Base-by-base conservation (phyloP, 2,113 vertebrate genomes). In the Nannobrachium achirus region DNA sequence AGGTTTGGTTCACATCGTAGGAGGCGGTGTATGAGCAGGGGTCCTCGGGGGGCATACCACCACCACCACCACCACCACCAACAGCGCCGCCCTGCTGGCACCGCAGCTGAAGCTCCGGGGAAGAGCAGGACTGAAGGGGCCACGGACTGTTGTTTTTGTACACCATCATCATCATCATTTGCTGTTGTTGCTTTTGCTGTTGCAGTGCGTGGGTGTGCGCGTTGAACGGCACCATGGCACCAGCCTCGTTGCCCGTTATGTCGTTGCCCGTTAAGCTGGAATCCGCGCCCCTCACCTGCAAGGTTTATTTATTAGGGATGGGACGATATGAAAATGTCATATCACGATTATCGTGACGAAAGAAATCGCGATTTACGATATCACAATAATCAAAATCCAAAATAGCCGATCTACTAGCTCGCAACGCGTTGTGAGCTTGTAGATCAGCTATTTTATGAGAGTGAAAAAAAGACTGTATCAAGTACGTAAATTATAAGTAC, bases 51-150 rank as follows among this genome's bases (percentile, higher is more conserved):
- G 48, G 10, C 25, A 33, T 5, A 33, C 25, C 25, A 33, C 25
- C 25, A 3, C 48, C 13, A n/a, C n/a, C n/a, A n/a, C n/a, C n/a
- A n/a, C n/a, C n/a, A n/a, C n/a, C n/a, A n/a, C n/a, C n/a, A n/a
- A n/a, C n/a, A n/a, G n/a, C n/a, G 8, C 67, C 81, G 1, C 72
- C 1, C 8, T 87, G 44, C 62, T 86, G 92, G 48, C 82, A 84
- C 93, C 92, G 92, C 65, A 81, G 84, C 39, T 86, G 87, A 4
- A 79, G 9, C n/a, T 90, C 81, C 2, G 78, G 20, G 0, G 71
- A 50, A 33, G 25, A 33, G 7, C 75, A 59, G 8, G 66, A 53
- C 41, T 84, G 88, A 49, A 78, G 61, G 39, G 80, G 66, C 89
- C 90, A 91, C 10, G 74, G 20, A 13, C 56, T n/a, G 6, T 91